Conservation (phyloP, 2,113 vertebrate genomes). For the Silurus meridionalis region DNA sequence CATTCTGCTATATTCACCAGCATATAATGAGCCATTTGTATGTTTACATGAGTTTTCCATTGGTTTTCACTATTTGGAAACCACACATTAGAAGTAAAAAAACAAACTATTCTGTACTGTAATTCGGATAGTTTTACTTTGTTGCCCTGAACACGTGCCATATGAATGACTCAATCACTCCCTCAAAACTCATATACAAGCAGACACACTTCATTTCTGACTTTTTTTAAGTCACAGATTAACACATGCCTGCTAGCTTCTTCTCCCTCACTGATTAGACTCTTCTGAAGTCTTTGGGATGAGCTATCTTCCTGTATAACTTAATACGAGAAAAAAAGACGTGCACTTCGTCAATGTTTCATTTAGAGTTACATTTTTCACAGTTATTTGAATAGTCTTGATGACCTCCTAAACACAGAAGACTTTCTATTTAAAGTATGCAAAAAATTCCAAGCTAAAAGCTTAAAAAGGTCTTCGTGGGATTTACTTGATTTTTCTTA, state of each 20-base stretch:
- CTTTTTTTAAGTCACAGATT: slow-evolving; percentile 27
- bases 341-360: slow-evolving; percentile 36
- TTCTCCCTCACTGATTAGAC: slow-evolving; percentile 38
- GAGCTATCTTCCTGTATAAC: slow-evolving; percentile 34
- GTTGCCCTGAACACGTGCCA: slow-evolving; percentile 43
- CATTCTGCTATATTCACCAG: slow-evolving; percentile 49
- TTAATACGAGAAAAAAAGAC: slow-evolving; percentile 23
- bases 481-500: neutral
- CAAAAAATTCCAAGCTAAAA: slow-evolving; percentile 17
- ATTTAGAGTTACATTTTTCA: slow-evolving; percentile 23
- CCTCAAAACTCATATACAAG: slow-evolving; percentile 20
- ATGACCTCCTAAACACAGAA: slow-evolving; percentile 22
- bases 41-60: slow-evolving; percentile 25
- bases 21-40: slow-evolving; percentile 38
- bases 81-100: neutral
- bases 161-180: slow-evolving; percentile 67
- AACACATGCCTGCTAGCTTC: slow-evolving; percentile 47
- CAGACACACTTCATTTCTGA: slow-evolving; percentile 17
- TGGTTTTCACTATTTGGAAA: slow-evolving; percentile 23
- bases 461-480: slow-evolving; percentile 17
- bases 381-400: slow-evolving; percentile 14
- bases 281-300: slow-evolving; percentile 41
- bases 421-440: slow-evolving; percentile 16
- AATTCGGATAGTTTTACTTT: slow-evolving; percentile 22
- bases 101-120: neutral